Conservation (phyloP, 30 jellyfish, hydroid and myxozoan genomes). For the Phacellophora camtschatica region DNA sequence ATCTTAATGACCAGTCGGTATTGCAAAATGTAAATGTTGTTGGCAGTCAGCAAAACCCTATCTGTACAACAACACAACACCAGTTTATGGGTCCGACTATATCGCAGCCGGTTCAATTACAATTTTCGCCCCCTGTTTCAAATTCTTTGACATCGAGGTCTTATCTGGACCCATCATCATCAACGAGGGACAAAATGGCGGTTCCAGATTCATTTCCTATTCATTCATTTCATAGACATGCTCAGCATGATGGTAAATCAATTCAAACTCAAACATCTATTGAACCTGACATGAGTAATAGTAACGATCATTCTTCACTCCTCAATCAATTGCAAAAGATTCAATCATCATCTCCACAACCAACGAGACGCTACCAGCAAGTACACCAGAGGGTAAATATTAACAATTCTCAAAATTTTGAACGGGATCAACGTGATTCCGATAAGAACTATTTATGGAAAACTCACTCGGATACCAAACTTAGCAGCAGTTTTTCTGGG, state of each 20-base stretch:
- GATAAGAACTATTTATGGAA: background rate
- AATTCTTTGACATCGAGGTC: background rate
- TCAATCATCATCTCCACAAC: background rate
- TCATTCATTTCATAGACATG: conserved; percentile 13
- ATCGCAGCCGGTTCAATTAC: background rate
- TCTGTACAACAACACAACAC: background rate
- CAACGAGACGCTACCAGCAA: background rate
- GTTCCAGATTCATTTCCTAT: conserved; percentile 15
- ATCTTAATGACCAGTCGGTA: background rate
- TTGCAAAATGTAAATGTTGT: background rate
- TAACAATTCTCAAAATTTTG: background rate
- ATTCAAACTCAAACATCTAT: conserved; percentile 11
- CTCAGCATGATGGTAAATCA: conserved; percentile 11
- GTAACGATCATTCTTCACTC: background rate
- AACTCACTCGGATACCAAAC: background rate
- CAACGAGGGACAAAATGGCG: background rate
- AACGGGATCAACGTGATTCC: background rate
- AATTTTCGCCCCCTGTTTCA: background rate
- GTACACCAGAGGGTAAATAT: background rate
- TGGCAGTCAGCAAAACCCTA: background rate
- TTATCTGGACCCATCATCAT: background rate
- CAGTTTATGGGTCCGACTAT: background rate
- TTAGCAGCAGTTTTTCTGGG: background rate
- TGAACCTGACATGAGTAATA: background rate
- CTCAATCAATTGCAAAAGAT: conserved; percentile 5